phyloP scores from a whole-genome alignment of 2,797 vertebrate species.

The Coilia nasus region DNA sequence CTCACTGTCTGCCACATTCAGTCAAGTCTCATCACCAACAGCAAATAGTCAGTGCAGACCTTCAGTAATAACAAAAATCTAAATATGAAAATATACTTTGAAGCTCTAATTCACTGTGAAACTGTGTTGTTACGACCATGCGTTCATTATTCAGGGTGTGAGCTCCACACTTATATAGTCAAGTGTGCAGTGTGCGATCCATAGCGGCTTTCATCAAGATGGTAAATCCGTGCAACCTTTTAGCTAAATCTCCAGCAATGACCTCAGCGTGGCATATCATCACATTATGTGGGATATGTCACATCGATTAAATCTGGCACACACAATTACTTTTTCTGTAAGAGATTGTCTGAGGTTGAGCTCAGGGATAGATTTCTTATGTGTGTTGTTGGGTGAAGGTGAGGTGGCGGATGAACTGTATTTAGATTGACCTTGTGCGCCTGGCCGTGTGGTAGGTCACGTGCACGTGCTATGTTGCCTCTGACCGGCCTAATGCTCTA shows the following conservation, averaged over 20 bases:
- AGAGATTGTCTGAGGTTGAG: background rate
- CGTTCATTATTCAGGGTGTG: background rate
- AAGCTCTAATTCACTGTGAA: too few relatives aligned
- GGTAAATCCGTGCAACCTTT: background rate
- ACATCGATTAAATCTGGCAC: background rate
- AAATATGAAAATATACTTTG: too few relatives aligned
- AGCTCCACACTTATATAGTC: background rate
- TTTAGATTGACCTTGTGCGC: slow-evolving; percentile 43
- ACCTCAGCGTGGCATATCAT: background rate
- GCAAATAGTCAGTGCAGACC: background rate
- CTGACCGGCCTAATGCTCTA: slow-evolving; percentile 3
- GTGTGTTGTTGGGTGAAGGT: background rate
- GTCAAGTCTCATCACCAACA: background rate
- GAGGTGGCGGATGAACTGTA: background rate
- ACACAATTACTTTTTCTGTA: background rate
- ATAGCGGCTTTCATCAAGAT: background rate
- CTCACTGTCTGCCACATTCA: background rate
- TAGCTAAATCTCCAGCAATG: background rate
- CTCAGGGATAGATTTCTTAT: background rate
- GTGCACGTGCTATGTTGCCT: background rate
- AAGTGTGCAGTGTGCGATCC: background rate
- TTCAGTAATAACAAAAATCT: too few relatives aligned
- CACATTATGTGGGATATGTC: background rate
- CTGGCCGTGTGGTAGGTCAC: slow-evolving; percentile 21
- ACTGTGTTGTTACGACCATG: background rate